Percentiles rank a stretch among this genome's conserved stretches.
These are phyloP conservation scores for Spea hammondii DNA, from an alignment of 2,797 vertebrate genomes.

Conservation along the genomic window DNA sequence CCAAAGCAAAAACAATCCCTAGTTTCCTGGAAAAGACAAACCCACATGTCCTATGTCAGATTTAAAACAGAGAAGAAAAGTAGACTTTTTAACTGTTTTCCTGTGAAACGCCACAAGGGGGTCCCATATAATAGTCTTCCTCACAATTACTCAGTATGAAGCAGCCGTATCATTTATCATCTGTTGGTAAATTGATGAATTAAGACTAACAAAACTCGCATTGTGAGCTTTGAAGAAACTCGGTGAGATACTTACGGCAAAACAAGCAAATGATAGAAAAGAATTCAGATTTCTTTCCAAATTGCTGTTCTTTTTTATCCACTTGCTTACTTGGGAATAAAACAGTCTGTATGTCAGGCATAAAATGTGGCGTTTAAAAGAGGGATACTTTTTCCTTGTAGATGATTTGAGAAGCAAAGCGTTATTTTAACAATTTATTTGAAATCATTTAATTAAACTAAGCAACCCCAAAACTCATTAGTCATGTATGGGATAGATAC, in stretches of 20 bases:
- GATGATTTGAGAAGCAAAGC: no score
- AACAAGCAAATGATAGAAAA: slow-evolving; percentile 24
- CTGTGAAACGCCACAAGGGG: slow-evolving; percentile 45
- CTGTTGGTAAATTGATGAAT: slow-evolving; percentile 12
- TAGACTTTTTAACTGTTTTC: slow-evolving; percentile 23
- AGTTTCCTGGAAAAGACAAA: slow-evolving; percentile 39
- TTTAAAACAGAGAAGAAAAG: not conserved
- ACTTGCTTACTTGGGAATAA: slow-evolving; percentile 9
- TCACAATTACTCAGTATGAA: slow-evolving; percentile 16
- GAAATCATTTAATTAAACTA: no score
- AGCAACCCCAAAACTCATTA: no score
- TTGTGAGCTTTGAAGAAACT: slow-evolving; percentile 23
- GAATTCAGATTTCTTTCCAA: slow-evolving; percentile 3
- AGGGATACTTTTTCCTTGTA: not conserved
- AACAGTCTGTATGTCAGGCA: not conserved
- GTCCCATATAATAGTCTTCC: slow-evolving; percentile 31
- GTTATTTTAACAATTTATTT: no score
- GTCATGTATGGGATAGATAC: no score
- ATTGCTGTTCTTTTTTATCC: not conserved
- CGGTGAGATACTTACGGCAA: slow-evolving; percentile 26
- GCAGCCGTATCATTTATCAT: slow-evolving; percentile 27
- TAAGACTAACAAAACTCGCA: slow-evolving; percentile 10
- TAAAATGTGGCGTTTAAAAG: not conserved
- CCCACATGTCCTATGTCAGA: slow-evolving; percentile 33
- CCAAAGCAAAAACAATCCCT: slow-evolving; percentile 22